Conservation (phyloP, 2,888 invertebrate genomes). For the Andrena chrysosceles region DNA sequence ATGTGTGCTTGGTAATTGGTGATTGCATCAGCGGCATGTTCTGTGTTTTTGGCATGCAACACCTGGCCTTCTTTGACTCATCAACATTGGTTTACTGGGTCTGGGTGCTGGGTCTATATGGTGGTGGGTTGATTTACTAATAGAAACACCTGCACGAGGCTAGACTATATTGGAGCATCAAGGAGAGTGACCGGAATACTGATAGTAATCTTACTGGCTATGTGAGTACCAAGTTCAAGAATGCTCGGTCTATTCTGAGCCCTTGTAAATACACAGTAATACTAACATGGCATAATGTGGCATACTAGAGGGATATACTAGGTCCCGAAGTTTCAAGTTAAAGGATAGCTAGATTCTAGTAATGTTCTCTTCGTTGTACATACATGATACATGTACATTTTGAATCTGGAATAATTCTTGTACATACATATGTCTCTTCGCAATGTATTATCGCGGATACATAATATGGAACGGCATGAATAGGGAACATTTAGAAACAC, state of each 20-base stretch:
- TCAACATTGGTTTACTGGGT: constrained; percentile 79
- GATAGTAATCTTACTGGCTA: constrained; percentile 81
- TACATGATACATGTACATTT: constrained; percentile 5
- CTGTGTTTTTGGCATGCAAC: constrained; percentile 84
- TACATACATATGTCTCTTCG: constrained; percentile 34
- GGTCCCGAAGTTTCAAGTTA: background rate
- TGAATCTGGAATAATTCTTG: constrained; percentile 24
- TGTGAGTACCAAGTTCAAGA: constrained; percentile 79
- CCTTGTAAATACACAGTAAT: constrained; percentile 55
- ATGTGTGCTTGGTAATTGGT: constrained; percentile 82
- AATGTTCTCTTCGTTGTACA: constrained; percentile 3
- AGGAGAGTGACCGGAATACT: constrained; percentile 82
- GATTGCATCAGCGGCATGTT: constrained; percentile 84
- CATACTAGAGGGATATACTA: constrained; percentile 4
- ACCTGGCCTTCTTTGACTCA: constrained; percentile 80
- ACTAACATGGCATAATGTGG: constrained; percentile 16
- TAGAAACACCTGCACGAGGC: constrained; percentile 89
- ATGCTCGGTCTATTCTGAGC: constrained; percentile 43
- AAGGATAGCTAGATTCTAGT: constrained; percentile 2
- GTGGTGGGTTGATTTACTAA: constrained; percentile 84
- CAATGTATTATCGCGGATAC: constrained; percentile 24
- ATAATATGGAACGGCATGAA: background rate
- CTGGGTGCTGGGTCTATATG: constrained; percentile 77
- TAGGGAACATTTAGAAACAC: background rate
- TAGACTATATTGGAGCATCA: constrained; percentile 87